Evolutionary conservation across 2,888 invertebrate genomes (phyloP), one percentile per base, ranked within the genome.

Genomic region (Drosophila birchii): DNA sequence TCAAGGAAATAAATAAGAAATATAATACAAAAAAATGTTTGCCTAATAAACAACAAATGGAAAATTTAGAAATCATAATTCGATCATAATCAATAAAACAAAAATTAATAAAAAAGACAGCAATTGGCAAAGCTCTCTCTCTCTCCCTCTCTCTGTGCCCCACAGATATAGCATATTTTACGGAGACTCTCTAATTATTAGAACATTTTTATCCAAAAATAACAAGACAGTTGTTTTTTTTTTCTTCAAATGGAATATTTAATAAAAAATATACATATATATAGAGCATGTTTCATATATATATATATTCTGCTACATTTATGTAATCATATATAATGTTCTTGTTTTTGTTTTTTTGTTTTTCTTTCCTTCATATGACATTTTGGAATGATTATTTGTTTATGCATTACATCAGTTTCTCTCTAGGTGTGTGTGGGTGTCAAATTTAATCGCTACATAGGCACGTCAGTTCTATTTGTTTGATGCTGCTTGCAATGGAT

Each of bases 391-490:
- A 88, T 86, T 88, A 86, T 76, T 68, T 72, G 72, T 68, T 70
- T 56, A 85, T 84, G 88, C 83, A 75, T 78, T 86, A 86, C 83
- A 86, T 80, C 78, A 73, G 73, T 76, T 57, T 54, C n/a, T 73
- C 41, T 72, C 53, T 64, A 63, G 34, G 66, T 59, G 44, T 75
- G 54, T 64, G 51, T 64, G 57, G 61, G 43, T 61, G 75, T 84
- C 69, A 86, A 71, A 78, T 79, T 86, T 83, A 79, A 85, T 88
- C 80, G 85, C 85, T 85, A 88, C 87, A 85, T 85, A 85, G 85
- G 85, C 85, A 85, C 85, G 87, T 86, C 88, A 88, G 88, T 85
- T 85, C 88, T 85, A 85, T 88, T 85, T 88, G 87, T 86, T 80
- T 81, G 72, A 75, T 80, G 70, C 60, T 75, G 75, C 55, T 77